These are phyloP conservation scores for Muscicapa comitata DNA, from an alignment of 2,797 vertebrate genomes.

Conservation along the genomic window DNA sequence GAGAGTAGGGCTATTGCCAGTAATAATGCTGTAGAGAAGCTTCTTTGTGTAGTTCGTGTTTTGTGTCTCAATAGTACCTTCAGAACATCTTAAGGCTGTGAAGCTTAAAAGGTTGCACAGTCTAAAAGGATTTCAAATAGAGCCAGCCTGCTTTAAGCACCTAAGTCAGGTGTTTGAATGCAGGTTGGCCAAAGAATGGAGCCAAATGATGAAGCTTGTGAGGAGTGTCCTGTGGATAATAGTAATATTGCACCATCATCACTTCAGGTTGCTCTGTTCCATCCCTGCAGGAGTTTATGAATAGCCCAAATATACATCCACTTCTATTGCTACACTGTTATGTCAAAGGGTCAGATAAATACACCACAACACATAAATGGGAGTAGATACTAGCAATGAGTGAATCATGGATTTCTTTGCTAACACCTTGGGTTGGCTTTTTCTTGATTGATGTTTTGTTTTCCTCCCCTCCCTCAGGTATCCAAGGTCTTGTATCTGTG, in stretches of 20 bases:
- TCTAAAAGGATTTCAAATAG: background rate
- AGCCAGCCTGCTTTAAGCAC: background rate
- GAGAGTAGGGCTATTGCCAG: background rate
- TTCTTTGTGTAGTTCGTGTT: background rate
- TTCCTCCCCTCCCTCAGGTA: background rate
- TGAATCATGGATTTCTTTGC: background rate
- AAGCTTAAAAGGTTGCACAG: background rate
- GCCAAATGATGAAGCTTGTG: background rate
- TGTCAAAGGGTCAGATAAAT: background rate
- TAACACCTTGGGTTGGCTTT: background rate
- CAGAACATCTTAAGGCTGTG: background rate
- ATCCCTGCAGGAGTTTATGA: background rate
- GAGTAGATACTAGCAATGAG: background rate
- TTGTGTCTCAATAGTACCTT: background rate
- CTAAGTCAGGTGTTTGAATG: background rate
- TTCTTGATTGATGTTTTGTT: background rate
- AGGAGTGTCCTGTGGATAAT: background rate
- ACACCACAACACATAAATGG: background rate
- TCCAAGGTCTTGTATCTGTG: background rate
- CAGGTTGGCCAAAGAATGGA: background rate
- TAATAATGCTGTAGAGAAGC: background rate
- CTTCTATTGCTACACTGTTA: background rate
- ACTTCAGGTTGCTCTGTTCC: background rate
- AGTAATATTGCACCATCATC: background rate
- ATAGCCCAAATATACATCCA: background rate